Evolutionary conservation across 1,140 invertebrate species (phyloP).

Genomic region (Mya arenaria): DNA sequence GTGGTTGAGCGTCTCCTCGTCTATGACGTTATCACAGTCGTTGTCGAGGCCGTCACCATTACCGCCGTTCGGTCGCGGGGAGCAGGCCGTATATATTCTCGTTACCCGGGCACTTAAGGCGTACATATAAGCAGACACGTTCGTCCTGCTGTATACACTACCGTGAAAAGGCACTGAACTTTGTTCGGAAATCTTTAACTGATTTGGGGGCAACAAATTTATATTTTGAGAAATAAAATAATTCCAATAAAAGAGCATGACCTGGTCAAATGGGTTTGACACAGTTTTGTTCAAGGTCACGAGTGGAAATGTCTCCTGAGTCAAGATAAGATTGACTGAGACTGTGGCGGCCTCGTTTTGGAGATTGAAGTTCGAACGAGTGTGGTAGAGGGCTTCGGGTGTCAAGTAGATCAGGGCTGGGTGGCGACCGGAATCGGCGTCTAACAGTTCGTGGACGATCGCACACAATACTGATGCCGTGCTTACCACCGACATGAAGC

Average conservation of each 20-base stretch:
- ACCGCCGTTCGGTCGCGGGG: conserved; percentile 23
- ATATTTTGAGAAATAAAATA: conserved; percentile 28
- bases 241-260: conserved; percentile 43
- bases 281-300: conserved; percentile 1
- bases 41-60: conserved; percentile 54
- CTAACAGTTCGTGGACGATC: conserved; percentile 8
- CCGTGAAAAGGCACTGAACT: conserved; percentile 36
- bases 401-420: conserved; percentile 9
- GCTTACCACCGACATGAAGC: conserved; percentile 28
- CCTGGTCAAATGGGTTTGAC: conserved; percentile 9
- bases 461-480: conserved; percentile 26
- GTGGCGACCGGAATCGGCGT: not conserved
- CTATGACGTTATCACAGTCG: conserved; percentile 53
- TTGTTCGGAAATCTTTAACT: conserved; percentile 1
- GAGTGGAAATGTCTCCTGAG: not conserved
- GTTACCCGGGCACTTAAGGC: conserved; percentile 37
- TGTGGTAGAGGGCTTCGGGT: conserved; percentile 26
- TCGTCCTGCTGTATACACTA: conserved; percentile 5
- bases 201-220: not conserved
- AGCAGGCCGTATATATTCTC: conserved; percentile 38
- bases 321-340: not conserved
- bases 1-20: conserved; percentile 45
- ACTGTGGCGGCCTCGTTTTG: not conserved
- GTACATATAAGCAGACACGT: conserved; percentile 35
- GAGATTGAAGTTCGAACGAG: conserved; percentile 6